Conservation (phyloP, 2,113 vertebrate species). For the Perca flavescens region DNA sequence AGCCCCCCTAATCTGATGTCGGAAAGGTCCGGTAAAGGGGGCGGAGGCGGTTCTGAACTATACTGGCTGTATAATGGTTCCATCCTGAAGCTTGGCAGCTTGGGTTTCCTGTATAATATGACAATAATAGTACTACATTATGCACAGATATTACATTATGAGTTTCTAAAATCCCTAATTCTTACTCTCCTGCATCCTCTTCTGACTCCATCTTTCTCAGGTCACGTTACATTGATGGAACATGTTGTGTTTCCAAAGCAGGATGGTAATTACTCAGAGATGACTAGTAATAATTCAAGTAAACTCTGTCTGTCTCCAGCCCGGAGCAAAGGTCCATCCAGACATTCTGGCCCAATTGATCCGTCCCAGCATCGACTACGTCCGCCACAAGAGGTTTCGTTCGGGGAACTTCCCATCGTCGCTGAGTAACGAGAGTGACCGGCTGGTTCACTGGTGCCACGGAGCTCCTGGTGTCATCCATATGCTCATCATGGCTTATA, state of each 20-base stretch:
- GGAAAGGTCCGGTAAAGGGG: no score
- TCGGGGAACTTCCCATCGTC: conserved; percentile 98
- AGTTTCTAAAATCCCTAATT: no score
- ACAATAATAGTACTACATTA: no score
- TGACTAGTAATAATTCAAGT: background rate
- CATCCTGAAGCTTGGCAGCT: no score
- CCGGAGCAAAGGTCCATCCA: conserved; percentile 87
- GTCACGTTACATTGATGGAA: no score
- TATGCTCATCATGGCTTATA: conserved; percentile 91
- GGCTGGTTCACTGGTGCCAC: conserved; percentile 98
- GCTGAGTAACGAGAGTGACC: conserved; percentile 95
- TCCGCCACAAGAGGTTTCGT: conserved; percentile 95
- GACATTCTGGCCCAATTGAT: conserved; percentile 90
- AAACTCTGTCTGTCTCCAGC: conserved; percentile 78
- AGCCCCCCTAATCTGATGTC: no score
- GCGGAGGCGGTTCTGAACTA: no score
- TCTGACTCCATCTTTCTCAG: no score
- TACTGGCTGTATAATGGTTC: no score
- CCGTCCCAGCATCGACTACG: conserved; percentile 96
- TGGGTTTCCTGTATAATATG: no score
- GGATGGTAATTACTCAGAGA: background rate
- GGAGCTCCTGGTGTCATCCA: conserved; percentile 94
- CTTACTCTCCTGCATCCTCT: no score
- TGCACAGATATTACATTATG: no score
- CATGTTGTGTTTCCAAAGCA: background rate